Evolutionary conservation across 2,113 vertebrate genomes (phyloP), one percentile per base, ranked within the genome.

Genomic region (Stictonetta naevosa): DNA sequence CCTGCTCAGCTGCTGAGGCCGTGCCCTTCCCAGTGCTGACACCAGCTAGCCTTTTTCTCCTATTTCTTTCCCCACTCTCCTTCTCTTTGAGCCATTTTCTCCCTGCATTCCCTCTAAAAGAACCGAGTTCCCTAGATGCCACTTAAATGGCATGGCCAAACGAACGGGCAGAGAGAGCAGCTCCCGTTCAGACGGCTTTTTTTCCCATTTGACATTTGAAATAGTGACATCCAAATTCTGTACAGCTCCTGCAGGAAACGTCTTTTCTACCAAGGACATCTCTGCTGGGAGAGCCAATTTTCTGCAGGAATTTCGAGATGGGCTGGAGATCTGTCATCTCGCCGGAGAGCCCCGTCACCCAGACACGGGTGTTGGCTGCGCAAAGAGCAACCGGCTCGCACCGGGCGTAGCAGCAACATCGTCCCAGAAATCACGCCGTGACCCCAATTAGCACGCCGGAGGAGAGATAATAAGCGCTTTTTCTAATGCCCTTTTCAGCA

Each of bases 121-220:
- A 6, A 8, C 3, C 7, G 46, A 63, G 28, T 26, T 87, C n/a
- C 50, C 42, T 25, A 8, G 10, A 33, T 17, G n/a, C 52, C 52
- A 6, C 22, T 8, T 48, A 9, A 18, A 50, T 1, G 38, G 59
- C 44, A 1, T 4, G 40, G 11, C 22, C 8, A 26, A 68, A 26
- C 15, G 21, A 60, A 12, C 11, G 4, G 1, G 40, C 0, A 0
- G 20, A 8, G 5, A 1, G 19, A 9, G 34, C 0, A 13, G 36
- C 36, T 40, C 25, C 38, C 20, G 12, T 20, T 13, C 34, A 71
- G 44, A 36, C 25, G 52, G 59, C 25, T 28, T 25, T 38, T 10
- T 8, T 23, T 71, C 25, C 36, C 31, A 1, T 42, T 20, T 15
- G 33, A 3, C 10, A 3, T 16, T 26, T 34, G n/a, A 52, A 55